Percentiles rank a stretch among this genome's conserved stretches.
Evolutionary conservation across 2,113 vertebrate species (phyloP).

Genomic region (Phrynosoma platyrhinos): DNA sequence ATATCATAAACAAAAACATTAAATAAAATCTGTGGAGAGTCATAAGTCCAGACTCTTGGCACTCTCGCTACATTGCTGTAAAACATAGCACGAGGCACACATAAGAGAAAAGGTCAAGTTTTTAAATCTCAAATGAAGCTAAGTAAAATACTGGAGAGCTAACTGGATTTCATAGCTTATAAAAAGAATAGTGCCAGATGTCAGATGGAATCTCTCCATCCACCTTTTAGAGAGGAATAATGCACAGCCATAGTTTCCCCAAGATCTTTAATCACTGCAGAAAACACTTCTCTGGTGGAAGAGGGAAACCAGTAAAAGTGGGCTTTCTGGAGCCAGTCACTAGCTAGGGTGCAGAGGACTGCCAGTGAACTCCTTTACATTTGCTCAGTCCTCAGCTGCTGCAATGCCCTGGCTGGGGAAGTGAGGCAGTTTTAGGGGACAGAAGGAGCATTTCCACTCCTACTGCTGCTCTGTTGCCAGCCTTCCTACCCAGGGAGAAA

Average conservation of each 20-base stretch:
- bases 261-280: slow-evolving; percentile 51
- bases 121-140: slow-evolving; percentile 68
- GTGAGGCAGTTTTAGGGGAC: too few relatives aligned
- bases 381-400: too few relatives aligned
- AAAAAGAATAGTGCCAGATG: slow-evolving; percentile 57
- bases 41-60: slow-evolving; percentile 30
- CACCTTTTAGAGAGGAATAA: slow-evolving; percentile 43
- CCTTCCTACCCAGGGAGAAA: too few relatives aligned
- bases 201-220: slow-evolving; percentile 50
- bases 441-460: too few relatives aligned
- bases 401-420: too few relatives aligned
- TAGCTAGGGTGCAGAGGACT: slow-evolving; percentile 5
- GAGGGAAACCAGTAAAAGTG: slow-evolving; percentile 12
- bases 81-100: rapidly evolving
- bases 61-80: rapidly evolving
- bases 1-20: background rate
- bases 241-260: background rate
- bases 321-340: slow-evolving; percentile 41
- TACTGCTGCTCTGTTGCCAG: too few relatives aligned
- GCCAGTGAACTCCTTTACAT: too few relatives aligned
- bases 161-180: slow-evolving; percentile 70
- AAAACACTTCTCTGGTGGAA: background rate
- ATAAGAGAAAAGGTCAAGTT: slow-evolving; percentile 62
- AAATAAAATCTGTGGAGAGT: background rate
- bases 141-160: slow-evolving; percentile 70